phyloP scores from a whole-genome alignment of 2,113 vertebrate species.

The Rhinogobius similis region DNA sequence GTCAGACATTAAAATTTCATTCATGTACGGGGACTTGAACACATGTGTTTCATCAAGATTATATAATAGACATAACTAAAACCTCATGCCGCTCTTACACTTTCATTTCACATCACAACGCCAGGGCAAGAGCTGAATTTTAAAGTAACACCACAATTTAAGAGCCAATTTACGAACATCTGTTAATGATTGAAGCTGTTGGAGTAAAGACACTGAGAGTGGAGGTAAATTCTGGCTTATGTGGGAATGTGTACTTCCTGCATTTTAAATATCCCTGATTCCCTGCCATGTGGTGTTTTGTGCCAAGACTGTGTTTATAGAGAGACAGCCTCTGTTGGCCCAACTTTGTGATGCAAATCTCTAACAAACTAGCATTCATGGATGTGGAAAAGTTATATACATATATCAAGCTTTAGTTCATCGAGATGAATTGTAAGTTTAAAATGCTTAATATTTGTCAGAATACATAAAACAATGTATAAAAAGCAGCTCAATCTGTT shows the following conservation, averaged over 20 bases:
- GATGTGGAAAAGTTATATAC: not conserved
- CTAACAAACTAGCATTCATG: conserved; percentile 12
- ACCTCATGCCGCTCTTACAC: conserved; percentile 11
- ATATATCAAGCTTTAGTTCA: not conserved
- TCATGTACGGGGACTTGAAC: not conserved
- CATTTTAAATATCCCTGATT: conserved; percentile 42
- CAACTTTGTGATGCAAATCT: conserved; percentile 16
- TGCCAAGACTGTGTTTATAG: conserved; percentile 33
- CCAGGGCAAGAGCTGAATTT: no score
- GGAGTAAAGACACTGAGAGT: not conserved
- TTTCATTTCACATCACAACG: no score
- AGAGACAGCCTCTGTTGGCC: conserved; percentile 34
- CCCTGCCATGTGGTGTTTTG: conserved; percentile 21
- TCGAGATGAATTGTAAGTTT: not conserved
- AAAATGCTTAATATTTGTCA: no score
- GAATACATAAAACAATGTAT: not conserved
- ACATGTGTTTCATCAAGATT: not conserved
- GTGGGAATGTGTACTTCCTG: conserved; percentile 18
- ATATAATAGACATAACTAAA: not conserved
- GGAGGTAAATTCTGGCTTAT: not conserved
- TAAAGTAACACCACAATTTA: not conserved
- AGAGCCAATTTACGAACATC: not conserved
- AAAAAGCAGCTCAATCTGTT: no score
- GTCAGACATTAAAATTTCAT: not conserved
- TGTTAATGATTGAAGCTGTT: not conserved